Evolutionary conservation across 2,797 vertebrate genomes (phyloP).

Genomic region (Ptychobarbus kaznakovi): DNA sequence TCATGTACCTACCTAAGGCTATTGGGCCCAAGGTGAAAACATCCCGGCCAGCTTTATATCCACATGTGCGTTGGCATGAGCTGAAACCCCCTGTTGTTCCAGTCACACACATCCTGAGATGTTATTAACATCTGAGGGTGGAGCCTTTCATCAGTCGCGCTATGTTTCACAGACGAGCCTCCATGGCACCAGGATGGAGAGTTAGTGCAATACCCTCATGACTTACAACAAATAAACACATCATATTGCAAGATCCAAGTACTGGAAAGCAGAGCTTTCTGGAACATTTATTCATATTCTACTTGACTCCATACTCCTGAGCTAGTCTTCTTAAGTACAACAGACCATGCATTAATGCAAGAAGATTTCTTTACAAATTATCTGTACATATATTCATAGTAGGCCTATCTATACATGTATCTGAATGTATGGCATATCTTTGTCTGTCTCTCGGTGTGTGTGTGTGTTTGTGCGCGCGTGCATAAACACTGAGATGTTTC

Average conservation of each 20-base stretch:
- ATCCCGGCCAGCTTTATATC: constrained; percentile 35
- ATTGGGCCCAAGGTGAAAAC: constrained; percentile 16
- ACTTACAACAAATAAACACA: constrained; percentile 52
- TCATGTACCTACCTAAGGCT: constrained; percentile 14
- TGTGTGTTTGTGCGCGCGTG: no score
- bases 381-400: neutral
- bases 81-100: constrained; percentile 38
- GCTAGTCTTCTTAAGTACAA: neutral
- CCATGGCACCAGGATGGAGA: neutral
- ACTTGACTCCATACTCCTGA: neutral
- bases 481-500: neutral
- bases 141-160: constrained; percentile 41
- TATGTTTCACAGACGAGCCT: constrained; percentile 36
- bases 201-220: constrained; percentile 27
- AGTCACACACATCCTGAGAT: constrained; percentile 33
- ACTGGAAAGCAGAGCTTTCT: constrained; percentile 1
- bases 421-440: neutral
- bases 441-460: neutral
- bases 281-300: constrained; percentile 33
- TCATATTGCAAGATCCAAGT: constrained; percentile 35
- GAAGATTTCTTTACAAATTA: neutral
- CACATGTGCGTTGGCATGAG: constrained; percentile 23
- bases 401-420: neutral
- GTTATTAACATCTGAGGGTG: constrained; percentile 53
- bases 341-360: neutral